Percentiles rank a stretch among this genome's conserved stretches.
Evolutionary conservation across 2,888 invertebrate genomes (phyloP).

Genomic region (Cactoblastis cactorum): DNA sequence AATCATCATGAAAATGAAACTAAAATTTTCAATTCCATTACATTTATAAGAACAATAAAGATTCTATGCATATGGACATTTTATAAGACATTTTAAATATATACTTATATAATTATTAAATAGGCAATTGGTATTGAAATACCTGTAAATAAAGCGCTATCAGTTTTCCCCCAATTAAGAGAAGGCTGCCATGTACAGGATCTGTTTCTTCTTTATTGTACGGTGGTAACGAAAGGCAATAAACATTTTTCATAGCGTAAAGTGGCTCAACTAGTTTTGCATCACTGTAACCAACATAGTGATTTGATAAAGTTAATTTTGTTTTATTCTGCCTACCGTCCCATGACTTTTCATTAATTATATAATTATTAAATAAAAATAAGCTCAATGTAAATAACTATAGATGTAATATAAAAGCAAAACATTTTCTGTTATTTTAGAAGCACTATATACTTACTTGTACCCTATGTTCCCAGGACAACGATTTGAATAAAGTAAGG

Average conservation of each 20-base stretch:
- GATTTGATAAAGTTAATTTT: neutral
- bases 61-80: too few species aligned
- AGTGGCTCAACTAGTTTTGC: conserved; percentile 32
- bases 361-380: too few species aligned
- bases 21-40: too few species aligned
- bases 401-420: too few species aligned
- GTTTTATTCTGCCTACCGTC: too few species aligned
- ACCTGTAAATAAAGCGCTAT: conserved; percentile 63
- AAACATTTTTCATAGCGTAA: conserved; percentile 43
- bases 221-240: conserved; percentile 54
- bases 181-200: conserved; percentile 54
- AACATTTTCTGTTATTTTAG: neutral
- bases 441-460: conserved; percentile 32
- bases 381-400: too few species aligned
- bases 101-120: too few species aligned
- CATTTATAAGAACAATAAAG: too few species aligned
- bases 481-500: conserved; percentile 40
- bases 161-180: conserved; percentile 54
- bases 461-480: conserved; percentile 51
- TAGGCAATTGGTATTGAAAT: neutral
- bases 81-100: too few species aligned
- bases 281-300: conserved; percentile 35
- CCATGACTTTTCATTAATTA: too few species aligned
- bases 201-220: conserved; percentile 47
- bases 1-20: too few species aligned